A percentile compares a stretch with the other conserved stretches of the same genome.
Evolutionary conservation across 2,888 invertebrate species (phyloP).

Genomic region (Eupithecia abbreviata): DNA sequence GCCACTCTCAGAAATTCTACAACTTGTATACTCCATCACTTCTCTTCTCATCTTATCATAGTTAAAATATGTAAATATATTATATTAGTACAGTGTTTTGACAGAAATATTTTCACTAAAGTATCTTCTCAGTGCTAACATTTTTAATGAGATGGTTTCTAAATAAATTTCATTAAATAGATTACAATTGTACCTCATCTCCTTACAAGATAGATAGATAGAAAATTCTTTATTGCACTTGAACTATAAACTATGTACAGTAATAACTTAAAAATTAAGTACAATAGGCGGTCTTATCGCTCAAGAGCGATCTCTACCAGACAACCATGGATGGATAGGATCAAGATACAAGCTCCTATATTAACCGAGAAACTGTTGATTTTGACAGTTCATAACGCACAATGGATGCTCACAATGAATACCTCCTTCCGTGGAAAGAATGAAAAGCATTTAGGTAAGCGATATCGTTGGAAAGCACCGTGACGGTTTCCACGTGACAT

Average conservation of each 20-base stretch:
- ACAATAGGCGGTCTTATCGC: too few species aligned
- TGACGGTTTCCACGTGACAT: constrained; percentile 80
- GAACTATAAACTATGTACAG: too few species aligned
- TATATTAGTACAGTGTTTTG: neutral
- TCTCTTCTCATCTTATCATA: neutral
- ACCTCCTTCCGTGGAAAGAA: constrained; percentile 50
- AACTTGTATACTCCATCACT: neutral
- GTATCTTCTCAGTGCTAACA: neutral
- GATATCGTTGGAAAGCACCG: constrained; percentile 77
- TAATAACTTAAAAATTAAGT: too few species aligned
- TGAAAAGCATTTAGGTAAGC: constrained; percentile 61
- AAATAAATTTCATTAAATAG: neutral
- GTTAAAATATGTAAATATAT: neutral
- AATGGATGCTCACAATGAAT: constrained; percentile 49
- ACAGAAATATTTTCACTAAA: neutral
- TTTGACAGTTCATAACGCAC: constrained; percentile 51
- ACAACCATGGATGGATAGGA: too few species aligned
- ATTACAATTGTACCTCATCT: neutral
- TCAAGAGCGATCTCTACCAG: too few species aligned
- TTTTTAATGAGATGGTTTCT: neutral
- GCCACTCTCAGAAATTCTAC: constrained; percentile 4
- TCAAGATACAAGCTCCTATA: constrained; percentile 1
- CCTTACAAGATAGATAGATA: too few species aligned
- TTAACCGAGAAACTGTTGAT: constrained; percentile 35
- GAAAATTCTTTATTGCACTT: too few species aligned